Conservation (phyloP, 2,888 invertebrate genomes). For the Syritta pipiens region DNA sequence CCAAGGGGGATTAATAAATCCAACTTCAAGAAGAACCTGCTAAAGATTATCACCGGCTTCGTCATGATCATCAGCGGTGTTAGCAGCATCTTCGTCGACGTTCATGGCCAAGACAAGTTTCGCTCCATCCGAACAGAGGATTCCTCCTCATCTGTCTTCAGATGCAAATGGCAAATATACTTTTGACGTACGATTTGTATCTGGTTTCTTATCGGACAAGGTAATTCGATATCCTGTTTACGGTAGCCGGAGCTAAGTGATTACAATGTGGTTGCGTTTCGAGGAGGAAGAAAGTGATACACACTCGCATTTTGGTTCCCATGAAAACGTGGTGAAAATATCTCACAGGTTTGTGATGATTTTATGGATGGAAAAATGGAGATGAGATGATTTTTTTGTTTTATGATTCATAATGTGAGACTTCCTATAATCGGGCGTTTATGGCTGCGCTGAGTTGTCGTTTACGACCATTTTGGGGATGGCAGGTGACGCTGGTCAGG, state of each 20-base stretch:
- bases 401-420: no score
- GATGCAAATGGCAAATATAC: slow-evolving; percentile 21
- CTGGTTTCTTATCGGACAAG: slow-evolving; percentile 50
- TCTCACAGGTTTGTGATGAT: no score
- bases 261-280: slow-evolving; percentile 39
- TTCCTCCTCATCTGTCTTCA: slow-evolving; percentile 16
- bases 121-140: not conserved
- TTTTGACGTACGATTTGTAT: slow-evolving; percentile 31
- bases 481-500: no score
- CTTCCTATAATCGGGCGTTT: no score
- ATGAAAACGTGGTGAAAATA: no score
- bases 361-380: no score
- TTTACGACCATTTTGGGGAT: no score
- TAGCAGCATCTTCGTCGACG: not conserved
- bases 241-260: slow-evolving; percentile 54
- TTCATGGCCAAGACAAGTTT: not conserved
- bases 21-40: slow-evolving; percentile 30
- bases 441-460: no score
- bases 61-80: slow-evolving; percentile 18
- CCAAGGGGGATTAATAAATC: slow-evolving; percentile 25
- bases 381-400: no score
- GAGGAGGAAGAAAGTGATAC: slow-evolving; percentile 45
- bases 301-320: no score
- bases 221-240: slow-evolving; percentile 62
- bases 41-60: no score